Evolutionary conservation across 2,113 vertebrate species (phyloP), one percentile per base, ranked within the genome.

Genomic region (Myrmecophaga tridactyla): DNA sequence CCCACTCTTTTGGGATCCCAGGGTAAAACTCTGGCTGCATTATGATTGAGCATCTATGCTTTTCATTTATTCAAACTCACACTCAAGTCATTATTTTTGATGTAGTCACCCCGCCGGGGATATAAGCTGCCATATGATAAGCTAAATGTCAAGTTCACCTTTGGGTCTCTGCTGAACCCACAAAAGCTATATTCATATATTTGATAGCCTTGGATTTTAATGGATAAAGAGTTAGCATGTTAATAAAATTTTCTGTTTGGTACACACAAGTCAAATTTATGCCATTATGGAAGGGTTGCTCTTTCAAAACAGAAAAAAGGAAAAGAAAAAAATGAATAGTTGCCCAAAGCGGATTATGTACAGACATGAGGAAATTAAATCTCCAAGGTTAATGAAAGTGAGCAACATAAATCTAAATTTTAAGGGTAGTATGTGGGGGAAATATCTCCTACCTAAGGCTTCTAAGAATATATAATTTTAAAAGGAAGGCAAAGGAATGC

Each of bases 1-100:
- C 62, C 70, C 14, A n/a, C 75, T 93, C 18, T 48, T 80, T 93
- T 67, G 31, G 29, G 63, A 77, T 27, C 14, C 29, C 76, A 73
- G 86, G 60, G 73, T 78, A 95, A 86, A 84, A 20, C 34, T 89
- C 91, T 89, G 70, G 86, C 29, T 84, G 7, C 31, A 67, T 93
- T 87, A 77, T 67, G 78, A 86, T 93, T 93, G 93, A 96, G 92
- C 4, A 53, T 58, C 39, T 75, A 93, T 90, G 41, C n/a, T 95
- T 96, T 96, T 96, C 87, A 94, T 88, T 94, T 83, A 96, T 78
- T 97, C 80, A 95, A 82, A 70, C 87, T 95, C 91, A 94, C 67
- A 94, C 70, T 91, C 69, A 70, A 70, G 60, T 93, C 60, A 86
- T 95, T 95, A 95, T 92, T 96, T 94, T 92, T 92, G 60, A 82